Evolutionary conservation across 2,113 vertebrate species (phyloP), one percentile per base, ranked within the genome.

Genomic region (Cinclus cinclus): DNA sequence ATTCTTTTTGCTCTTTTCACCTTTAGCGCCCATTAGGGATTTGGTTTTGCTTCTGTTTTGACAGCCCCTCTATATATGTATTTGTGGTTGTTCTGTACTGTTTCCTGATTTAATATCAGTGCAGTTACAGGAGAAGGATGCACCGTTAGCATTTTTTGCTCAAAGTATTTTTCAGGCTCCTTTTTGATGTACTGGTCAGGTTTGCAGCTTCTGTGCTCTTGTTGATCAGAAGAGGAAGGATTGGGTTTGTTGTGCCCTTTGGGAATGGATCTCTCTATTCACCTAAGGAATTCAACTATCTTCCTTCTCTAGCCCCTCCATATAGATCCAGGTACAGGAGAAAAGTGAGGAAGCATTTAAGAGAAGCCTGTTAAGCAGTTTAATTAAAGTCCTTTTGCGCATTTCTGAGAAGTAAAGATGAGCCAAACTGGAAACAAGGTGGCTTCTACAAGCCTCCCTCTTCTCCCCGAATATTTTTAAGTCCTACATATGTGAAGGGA

Each of bases 41-140:
- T 97, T 97, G 96, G 97, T 96, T 97, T 96, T 93, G 95, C 93
- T 97, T 97, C 97, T 97, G 88, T 97, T 97, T 98, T 98, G 98
- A 97, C 98, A 98, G 97, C 87, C 97, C 86, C 96, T 94, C 94
- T 97, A 97, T 98, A 97, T 98, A 95, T 95, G 96, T 97, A 97
- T 97, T 92, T 97, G 97, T 91, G 79, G 97, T 97, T 97, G 96
- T 97, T 98, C 96, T 58, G 73, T 97, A 50, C 97, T 95, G 97
- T 97, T 98, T 98, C 97, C 97, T 98, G 98, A 98, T 98, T 98
- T 98, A 98, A 98, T 98, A 98, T 97, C 97, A 91, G 97, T 64
- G 73, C 93, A 82, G 95, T 97, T 96, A 93, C 86, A 73, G 91
- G 95, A 94, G 97, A 96, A 97, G 98, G 97, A 98, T 98, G 98